phyloP scores from a whole-genome alignment of 2,888 invertebrate genomes.

The Elegia similella region DNA sequence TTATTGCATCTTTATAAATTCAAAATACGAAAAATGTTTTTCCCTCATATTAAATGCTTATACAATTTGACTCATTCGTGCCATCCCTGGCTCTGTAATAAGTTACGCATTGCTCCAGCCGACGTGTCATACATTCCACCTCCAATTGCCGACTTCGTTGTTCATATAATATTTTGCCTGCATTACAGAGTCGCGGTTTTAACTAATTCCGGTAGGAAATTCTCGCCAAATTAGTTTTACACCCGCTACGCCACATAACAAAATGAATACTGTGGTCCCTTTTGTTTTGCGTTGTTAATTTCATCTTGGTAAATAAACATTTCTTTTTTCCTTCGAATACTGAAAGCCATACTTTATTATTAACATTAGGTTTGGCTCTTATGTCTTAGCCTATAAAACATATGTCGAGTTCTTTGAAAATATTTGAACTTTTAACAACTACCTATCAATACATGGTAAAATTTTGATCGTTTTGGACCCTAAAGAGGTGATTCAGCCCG shows the following conservation, averaged over 20 bases:
- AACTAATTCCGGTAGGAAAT: slow-evolving; percentile 16
- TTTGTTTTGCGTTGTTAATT: slow-evolving; percentile 1
- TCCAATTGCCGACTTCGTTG: slow-evolving; percentile 40
- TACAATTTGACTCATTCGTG: background rate
- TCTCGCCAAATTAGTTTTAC: slow-evolving; percentile 16
- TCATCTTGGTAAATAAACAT: slow-evolving; percentile 3
- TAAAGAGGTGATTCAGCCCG: no score
- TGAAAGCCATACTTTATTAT: no score
- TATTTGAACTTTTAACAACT: no score
- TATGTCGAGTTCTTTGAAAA: no score
- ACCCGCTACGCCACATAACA: slow-evolving; percentile 6
- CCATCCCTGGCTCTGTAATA: slow-evolving; percentile 17
- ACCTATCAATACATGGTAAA: no score
- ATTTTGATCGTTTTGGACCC: no score
- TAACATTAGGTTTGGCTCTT: no score
- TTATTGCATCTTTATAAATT: no score
- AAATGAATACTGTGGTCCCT: slow-evolving; percentile 2
- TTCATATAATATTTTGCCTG: slow-evolving; percentile 34
- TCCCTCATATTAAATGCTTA: no score
- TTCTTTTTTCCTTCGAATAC: background rate
- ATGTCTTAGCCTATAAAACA: no score
- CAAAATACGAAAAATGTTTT: no score
- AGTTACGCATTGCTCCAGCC: slow-evolving; percentile 26
- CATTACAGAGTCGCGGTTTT: slow-evolving; percentile 15
- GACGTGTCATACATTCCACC: slow-evolving; percentile 44